Evolutionary conservation across 2,113 vertebrate species (phyloP).

Genomic region (Gasterosteus aculeatus): DNA sequence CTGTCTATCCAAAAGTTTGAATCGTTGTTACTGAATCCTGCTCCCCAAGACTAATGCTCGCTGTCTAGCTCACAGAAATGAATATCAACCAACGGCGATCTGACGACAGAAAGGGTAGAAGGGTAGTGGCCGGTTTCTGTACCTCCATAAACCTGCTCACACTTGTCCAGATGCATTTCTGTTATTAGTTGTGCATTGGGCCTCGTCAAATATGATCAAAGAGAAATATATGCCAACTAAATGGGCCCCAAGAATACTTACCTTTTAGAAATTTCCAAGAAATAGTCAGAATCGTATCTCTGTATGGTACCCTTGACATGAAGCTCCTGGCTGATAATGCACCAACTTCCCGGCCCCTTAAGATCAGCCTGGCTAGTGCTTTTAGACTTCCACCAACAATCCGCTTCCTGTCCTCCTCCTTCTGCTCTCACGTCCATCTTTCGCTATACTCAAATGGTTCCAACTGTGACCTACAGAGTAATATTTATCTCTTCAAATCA

Average conservation of each 20-base stretch:
- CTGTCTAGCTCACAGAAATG: constrained; percentile 73
- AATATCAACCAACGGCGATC: constrained; percentile 68
- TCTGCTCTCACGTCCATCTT: constrained; percentile 47
- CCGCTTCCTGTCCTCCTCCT: constrained; percentile 33
- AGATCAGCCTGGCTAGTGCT: constrained; percentile 23
- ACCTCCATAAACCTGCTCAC: constrained; percentile 21
- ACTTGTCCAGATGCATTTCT: constrained; percentile 40
- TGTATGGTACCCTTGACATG: constrained; percentile 3
- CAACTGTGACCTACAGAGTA: constrained; percentile 46
- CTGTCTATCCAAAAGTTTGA: constrained; percentile 25
- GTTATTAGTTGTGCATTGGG: constrained; percentile 51
- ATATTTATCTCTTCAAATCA: constrained; percentile 71
- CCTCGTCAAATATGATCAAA: not conserved
- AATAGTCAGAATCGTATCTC: not conserved
- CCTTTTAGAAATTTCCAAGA: not conserved
- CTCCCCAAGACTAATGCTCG: constrained; percentile 68
- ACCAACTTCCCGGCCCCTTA: constrained; percentile 24
- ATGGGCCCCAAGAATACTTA: not conserved
- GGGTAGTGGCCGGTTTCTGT: constrained; percentile 46
- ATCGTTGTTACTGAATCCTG: constrained; percentile 59
- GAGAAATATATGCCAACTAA: not conserved
- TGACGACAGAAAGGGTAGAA: constrained; percentile 43
- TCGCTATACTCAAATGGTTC: constrained; percentile 73
- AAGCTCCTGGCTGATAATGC: constrained; percentile 21
- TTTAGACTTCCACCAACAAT: constrained; percentile 50